Conservation (phyloP, 2,113 vertebrate genomes). For the Corythaeola cristata region DNA sequence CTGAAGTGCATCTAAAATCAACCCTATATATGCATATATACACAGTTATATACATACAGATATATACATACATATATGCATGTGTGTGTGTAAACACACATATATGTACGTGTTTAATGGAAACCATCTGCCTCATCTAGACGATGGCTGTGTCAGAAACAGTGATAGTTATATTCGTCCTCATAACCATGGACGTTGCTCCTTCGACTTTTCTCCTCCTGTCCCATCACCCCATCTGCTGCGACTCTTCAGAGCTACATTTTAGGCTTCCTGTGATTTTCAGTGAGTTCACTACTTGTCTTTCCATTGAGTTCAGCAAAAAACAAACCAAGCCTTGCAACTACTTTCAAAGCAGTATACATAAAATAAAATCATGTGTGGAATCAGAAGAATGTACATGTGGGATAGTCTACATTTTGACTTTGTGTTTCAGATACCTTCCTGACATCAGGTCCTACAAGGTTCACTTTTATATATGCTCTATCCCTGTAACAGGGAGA, state of each 20-base stretch:
- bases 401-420: neutral
- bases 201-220: neutral
- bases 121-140: neutral
- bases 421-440: constrained; percentile 15
- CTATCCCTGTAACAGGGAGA: constrained; percentile 58
- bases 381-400: constrained; percentile 5
- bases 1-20: constrained; percentile 23
- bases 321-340: neutral
- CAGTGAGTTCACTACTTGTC: neutral
- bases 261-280: neutral
- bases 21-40: neutral
- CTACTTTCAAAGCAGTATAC: neutral
- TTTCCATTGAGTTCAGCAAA: neutral
- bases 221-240: neutral
- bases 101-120: neutral
- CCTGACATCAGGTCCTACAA: neutral
- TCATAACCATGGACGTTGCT: neutral
- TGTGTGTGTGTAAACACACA: neutral
- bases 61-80: neutral
- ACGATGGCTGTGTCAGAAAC: neutral
- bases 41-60: neutral
- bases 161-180: neutral
- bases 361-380: neutral
- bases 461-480: constrained; percentile 17
- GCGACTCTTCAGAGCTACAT: neutral